Percentiles rank a stretch among this genome's conserved stretches.
phyloP scores from a whole-genome alignment of 1,140 invertebrate species.

The Pinna nobilis region DNA sequence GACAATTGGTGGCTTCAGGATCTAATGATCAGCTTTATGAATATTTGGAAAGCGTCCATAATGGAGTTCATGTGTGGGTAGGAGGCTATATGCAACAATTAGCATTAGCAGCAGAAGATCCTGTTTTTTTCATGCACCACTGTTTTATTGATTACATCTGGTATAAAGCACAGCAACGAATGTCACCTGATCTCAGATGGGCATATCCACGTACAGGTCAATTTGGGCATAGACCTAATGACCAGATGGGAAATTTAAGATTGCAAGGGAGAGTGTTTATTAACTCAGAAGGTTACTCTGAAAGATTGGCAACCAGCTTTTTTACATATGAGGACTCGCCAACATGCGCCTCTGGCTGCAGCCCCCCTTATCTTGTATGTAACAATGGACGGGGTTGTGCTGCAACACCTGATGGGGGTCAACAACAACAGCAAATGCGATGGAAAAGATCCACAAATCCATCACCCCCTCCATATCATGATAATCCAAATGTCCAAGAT shows the following conservation, averaged over 20 bases:
- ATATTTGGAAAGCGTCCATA: constrained; percentile 30
- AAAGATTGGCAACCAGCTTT: neutral
- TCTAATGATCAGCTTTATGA: neutral
- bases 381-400: too few species aligned
- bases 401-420: too few species aligned
- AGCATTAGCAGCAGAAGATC: constrained; percentile 31
- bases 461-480: too few species aligned
- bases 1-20: neutral
- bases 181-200: neutral
- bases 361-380: too few species aligned
- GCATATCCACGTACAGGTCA: neutral
- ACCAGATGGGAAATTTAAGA: constrained; percentile 8
- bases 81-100: constrained; percentile 43
- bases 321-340: constrained; percentile 10
- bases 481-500: too few species aligned
- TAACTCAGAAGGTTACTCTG: neutral
- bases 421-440: too few species aligned
- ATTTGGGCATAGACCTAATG: neutral
- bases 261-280: neutral
- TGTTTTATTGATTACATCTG: constrained; percentile 46
- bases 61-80: constrained; percentile 39
- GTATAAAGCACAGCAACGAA: constrained; percentile 3
- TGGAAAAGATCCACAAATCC: too few species aligned
- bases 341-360: neutral
- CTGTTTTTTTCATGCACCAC: constrained; percentile 49